A percentile compares a stretch with the other conserved stretches of the same genome.
phyloP scores from a whole-genome alignment of 2,113 vertebrate genomes.

The Syngnathus typhle region DNA sequence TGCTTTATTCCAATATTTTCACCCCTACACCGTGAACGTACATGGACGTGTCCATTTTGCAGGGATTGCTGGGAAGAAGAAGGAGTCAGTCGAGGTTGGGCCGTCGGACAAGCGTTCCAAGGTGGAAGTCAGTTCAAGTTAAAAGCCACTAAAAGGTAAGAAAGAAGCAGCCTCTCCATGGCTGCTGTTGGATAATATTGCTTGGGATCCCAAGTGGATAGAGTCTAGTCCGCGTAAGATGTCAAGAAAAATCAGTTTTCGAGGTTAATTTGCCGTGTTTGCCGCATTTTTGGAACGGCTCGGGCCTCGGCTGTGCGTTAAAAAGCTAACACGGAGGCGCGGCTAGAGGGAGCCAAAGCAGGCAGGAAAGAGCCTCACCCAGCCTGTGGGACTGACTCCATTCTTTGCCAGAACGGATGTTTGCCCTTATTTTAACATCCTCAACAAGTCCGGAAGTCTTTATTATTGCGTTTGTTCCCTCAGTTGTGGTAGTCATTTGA shows the following conservation, averaged over 20 bases:
- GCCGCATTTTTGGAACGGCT: conserved; percentile 28
- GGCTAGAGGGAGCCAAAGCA: conserved; percentile 74
- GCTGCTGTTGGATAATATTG: conserved; percentile 33
- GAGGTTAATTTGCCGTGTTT: conserved; percentile 44
- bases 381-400: conserved; percentile 13
- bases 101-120: conserved; percentile 48
- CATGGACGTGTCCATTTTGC: conserved; percentile 76
- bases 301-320: conserved; percentile 57
- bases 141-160: conserved; percentile 69
- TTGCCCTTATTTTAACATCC: conserved; percentile 24
- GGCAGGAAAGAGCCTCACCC: conserved; percentile 18
- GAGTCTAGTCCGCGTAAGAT: conserved; percentile 22
- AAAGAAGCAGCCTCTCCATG: conserved; percentile 30
- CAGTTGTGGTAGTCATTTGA: conserved; percentile 26
- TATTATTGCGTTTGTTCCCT: conserved; percentile 28
- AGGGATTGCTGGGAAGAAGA: conserved; percentile 81
- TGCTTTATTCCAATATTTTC: conserved; percentile 57
- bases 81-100: conserved; percentile 63
- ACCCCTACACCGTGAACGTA: conserved; percentile 70
- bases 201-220: conserved; percentile 18
- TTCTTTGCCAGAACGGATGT: conserved; percentile 11
- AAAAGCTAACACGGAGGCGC: conserved; percentile 65
- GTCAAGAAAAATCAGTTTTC: conserved; percentile 33
- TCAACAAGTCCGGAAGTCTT: conserved; percentile 26
- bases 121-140: conserved; percentile 18